Conservation (phyloP, 2,888 invertebrate species). For the Galerucella calmariensis region DNA sequence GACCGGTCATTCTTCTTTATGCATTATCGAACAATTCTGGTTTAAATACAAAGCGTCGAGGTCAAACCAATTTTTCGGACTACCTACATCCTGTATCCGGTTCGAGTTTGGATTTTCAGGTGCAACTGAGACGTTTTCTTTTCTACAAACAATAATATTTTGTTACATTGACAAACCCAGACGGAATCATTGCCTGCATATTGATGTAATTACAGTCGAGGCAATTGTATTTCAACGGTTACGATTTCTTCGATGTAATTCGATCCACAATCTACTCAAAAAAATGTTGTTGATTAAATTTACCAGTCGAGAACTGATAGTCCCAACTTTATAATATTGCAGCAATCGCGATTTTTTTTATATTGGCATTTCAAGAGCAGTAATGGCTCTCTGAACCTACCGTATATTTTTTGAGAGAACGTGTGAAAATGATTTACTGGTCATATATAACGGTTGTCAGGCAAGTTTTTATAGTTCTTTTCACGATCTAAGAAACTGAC, state of each 20-base stretch:
- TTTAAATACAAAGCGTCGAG: background rate
- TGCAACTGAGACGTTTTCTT: conserved; percentile 6
- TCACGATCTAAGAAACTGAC: too few species aligned
- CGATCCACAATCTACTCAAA: background rate
- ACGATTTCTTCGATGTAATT: conserved; percentile 4
- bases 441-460: too few species aligned
- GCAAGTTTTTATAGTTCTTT: too few species aligned
- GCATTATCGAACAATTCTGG: background rate
- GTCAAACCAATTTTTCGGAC: conserved; percentile 5
- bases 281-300: conserved; percentile 1
- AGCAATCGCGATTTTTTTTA: too few species aligned
- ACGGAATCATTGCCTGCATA: conserved; percentile 4
- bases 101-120: background rate
- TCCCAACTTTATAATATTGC: background rate
- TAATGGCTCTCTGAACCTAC: too few species aligned
- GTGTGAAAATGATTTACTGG: too few species aligned
- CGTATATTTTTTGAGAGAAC: too few species aligned
- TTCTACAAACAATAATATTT: background rate
- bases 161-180: conserved; percentile 10
- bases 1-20: too few species aligned
- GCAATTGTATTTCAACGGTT: conserved; percentile 9
- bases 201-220: conserved; percentile 11
- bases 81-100: conserved; percentile 15
- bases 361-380: too few species aligned
- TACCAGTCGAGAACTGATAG: background rate